Conservation (phyloP, 1,140 invertebrate species). For the Eulimnadia texana region DNA sequence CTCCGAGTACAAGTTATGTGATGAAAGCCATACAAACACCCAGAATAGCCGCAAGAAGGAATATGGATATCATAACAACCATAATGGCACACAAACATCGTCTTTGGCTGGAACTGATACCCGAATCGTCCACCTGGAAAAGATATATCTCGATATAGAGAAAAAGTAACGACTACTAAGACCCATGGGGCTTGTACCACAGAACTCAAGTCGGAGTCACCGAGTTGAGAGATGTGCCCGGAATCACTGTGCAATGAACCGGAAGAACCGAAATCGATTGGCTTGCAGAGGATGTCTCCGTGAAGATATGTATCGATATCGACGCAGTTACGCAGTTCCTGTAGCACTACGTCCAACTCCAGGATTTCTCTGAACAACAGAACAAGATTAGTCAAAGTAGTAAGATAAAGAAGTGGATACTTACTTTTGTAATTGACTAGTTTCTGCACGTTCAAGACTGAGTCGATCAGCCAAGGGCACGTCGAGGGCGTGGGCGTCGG, state of each 20-base stretch:
- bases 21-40: constrained; percentile 13
- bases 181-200: too few species aligned
- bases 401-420: background rate
- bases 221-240: background rate
- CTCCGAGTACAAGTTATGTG: background rate
- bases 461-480: constrained; percentile 19
- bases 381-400: background rate
- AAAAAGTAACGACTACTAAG: too few species aligned
- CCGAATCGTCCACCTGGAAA: constrained; percentile 17
- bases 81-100: constrained; percentile 18
- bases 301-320: constrained; percentile 14
- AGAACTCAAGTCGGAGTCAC: constrained; percentile 10
- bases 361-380: constrained; percentile 15
- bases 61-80: constrained; percentile 14
- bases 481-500: too few species aligned
- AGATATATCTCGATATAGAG: background rate
- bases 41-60: constrained; percentile 18
- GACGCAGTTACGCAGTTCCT: constrained; percentile 8
- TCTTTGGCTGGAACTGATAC: constrained; percentile 13
- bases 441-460: constrained; percentile 19
- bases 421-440: constrained; percentile 21
- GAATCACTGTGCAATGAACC: background rate
- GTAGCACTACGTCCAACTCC: constrained; percentile 15
- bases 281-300: background rate
- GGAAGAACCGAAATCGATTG: background rate